Conservation (phyloP, 2,888 invertebrate species). For the Amblyteles armatorius region DNA sequence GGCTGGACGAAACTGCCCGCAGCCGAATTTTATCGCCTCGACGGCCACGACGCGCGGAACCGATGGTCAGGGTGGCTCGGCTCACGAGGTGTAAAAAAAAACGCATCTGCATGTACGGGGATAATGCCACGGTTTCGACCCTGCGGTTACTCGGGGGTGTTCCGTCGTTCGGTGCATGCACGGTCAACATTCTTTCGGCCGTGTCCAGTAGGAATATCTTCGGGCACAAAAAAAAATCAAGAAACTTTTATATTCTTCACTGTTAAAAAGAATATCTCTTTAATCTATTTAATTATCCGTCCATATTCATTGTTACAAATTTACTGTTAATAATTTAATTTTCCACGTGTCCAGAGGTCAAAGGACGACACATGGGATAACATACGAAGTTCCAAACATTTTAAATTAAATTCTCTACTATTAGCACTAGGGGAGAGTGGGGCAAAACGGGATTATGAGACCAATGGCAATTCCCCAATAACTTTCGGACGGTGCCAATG, state of each 20-base stretch:
- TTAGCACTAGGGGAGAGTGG: no score
- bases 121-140: constrained; percentile 50
- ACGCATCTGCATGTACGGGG: constrained; percentile 71
- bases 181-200: neutral
- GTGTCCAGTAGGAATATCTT: neutral
- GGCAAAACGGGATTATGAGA: no score
- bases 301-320: neutral
- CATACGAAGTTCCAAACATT: no score
- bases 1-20: constrained; percentile 84
- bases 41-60: constrained; percentile 67
- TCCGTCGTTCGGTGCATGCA: constrained; percentile 16
- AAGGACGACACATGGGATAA: no score
- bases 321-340: no score
- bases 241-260: neutral
- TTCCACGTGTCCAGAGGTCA: no score
- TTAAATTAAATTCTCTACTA: no score
- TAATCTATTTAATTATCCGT: neutral
- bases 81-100: constrained; percentile 76
- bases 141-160: constrained; percentile 14
- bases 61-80: constrained; percentile 34
- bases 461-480: no score
- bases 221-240: neutral
- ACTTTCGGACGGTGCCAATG: no score
- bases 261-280: neutral
- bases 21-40: constrained; percentile 84